These are phyloP conservation scores for Drosophila bocki DNA, from an alignment of 1,140 invertebrate species.

Conservation along the genomic window DNA sequence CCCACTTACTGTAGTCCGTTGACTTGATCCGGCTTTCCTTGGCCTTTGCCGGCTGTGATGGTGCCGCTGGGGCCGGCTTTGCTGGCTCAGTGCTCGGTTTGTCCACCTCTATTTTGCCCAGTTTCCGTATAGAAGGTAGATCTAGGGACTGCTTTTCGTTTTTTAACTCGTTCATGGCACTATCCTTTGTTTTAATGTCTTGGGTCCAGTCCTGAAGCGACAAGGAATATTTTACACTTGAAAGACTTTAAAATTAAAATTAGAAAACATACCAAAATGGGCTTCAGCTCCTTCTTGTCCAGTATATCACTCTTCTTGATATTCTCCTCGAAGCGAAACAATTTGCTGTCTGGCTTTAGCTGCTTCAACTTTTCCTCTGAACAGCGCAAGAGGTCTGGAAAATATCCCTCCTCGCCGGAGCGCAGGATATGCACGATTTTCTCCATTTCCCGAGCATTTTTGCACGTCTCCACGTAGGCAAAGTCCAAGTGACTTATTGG, in stretches of 20 bases:
- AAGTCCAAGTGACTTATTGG: conserved; percentile 88
- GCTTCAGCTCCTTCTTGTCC: conserved; percentile 78
- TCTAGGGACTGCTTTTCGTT: conserved; percentile 25
- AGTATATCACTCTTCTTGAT: conserved; percentile 65
- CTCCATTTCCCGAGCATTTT: conserved; percentile 87
- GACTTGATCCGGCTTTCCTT: conserved; percentile 69
- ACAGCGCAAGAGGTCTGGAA: conserved; percentile 87
- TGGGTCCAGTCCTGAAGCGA: conserved; percentile 83
- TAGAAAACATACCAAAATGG: conserved; percentile 56
- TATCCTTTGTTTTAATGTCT: conserved; percentile 85
- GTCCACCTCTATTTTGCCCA: conserved; percentile 55
- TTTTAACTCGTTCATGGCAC: conserved; percentile 74
- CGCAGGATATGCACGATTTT: conserved; percentile 87
- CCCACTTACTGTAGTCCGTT: conserved; percentile 89
- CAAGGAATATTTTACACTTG: background rate
- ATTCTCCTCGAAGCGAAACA: conserved; percentile 86
- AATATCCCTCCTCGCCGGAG: conserved; percentile 90
- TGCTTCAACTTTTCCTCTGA: conserved; percentile 86
- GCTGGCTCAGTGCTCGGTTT: background rate
- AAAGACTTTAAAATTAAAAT: background rate
- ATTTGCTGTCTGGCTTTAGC: conserved; percentile 86
- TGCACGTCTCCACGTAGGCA: conserved; percentile 86
- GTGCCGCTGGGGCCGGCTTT: background rate
- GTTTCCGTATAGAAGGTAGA: conserved; percentile 65
- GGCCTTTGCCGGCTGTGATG: background rate